Conservation (phyloP, 2,888 invertebrate genomes). For the Ditula angustiorana region DNA sequence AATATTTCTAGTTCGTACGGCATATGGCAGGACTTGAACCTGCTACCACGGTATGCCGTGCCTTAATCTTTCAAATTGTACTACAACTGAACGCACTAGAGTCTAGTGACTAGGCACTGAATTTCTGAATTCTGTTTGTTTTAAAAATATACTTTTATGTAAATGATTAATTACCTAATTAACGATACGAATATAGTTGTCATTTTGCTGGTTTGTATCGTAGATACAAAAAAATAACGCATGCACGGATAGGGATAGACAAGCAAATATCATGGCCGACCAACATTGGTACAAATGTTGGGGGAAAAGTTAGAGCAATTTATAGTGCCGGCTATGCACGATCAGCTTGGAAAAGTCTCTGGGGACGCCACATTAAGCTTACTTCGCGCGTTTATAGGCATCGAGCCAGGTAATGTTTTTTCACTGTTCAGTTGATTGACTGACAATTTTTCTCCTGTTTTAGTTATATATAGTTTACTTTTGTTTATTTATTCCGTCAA, state of each 20-base stretch:
- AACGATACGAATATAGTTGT: too few species aligned
- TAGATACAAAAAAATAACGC: not conserved
- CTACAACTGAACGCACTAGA: too few species aligned
- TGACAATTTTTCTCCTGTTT: constrained; percentile 5
- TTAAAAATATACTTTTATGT: too few species aligned
- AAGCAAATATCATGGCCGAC: not conserved
- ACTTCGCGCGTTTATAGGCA: constrained; percentile 23
- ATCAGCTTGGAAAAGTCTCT: constrained; percentile 1
- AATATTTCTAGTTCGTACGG: too few species aligned
- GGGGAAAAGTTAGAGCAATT: not conserved
- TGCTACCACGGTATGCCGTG: too few species aligned
- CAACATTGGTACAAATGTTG: constrained; percentile 1
- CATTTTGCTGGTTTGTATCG: not conserved
- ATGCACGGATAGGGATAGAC: not conserved
- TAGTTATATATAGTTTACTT: too few species aligned
- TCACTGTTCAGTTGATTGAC: constrained; percentile 14
- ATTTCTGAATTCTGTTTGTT: too few species aligned
- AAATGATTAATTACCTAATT: too few species aligned
- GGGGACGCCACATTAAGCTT: constrained; percentile 26
- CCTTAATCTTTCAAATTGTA: too few species aligned
- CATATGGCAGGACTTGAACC: too few species aligned
- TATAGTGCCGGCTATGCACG: not conserved
- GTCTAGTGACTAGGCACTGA: too few species aligned
- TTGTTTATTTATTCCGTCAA: too few species aligned
- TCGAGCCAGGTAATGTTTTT: constrained; percentile 7